These are phyloP conservation scores for Bujurquina vittata DNA, from an alignment of 2,113 vertebrate genomes.

Conservation along the genomic window DNA sequence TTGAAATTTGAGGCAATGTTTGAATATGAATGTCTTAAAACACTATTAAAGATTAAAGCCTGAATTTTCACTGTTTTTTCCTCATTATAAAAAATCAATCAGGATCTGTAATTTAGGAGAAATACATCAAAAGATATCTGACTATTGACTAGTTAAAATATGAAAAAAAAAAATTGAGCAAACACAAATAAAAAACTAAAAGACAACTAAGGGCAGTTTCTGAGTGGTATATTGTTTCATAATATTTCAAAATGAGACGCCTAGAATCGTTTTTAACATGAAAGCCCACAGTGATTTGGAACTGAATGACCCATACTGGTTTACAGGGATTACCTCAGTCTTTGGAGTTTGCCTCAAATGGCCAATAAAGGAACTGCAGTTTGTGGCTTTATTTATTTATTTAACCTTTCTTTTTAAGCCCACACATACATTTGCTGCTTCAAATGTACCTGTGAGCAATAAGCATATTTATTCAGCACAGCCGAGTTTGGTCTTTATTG, in stretches of 20 bases:
- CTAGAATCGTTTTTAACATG: not conserved
- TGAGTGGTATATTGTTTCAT: no score
- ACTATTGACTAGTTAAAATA: not conserved
- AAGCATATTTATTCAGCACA: conserved; percentile 5
- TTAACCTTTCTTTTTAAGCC: not conserved
- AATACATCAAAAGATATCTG: not conserved
- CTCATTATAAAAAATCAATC: no score
- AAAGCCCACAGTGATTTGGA: not conserved
- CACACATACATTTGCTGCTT: not conserved
- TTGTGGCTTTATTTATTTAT: not conserved
- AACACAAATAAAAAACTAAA: not conserved
- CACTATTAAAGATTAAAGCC: no score
- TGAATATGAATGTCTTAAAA: no score
- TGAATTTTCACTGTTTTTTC: no score
- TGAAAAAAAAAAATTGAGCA: not conserved
- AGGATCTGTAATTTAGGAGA: accelerated
- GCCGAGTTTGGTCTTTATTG: conserved; percentile 23
- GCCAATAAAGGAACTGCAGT: not conserved
- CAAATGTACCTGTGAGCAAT: conserved; percentile 14
- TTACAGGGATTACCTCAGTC: accelerated
- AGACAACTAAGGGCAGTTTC: not conserved
- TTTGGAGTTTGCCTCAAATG: not conserved
- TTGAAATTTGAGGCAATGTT: no score
- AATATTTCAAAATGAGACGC: not conserved
- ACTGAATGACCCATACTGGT: not conserved